These are phyloP conservation scores for Ploceus nigricollis DNA, from an alignment of 2,113 vertebrate species.

Conservation along the genomic window DNA sequence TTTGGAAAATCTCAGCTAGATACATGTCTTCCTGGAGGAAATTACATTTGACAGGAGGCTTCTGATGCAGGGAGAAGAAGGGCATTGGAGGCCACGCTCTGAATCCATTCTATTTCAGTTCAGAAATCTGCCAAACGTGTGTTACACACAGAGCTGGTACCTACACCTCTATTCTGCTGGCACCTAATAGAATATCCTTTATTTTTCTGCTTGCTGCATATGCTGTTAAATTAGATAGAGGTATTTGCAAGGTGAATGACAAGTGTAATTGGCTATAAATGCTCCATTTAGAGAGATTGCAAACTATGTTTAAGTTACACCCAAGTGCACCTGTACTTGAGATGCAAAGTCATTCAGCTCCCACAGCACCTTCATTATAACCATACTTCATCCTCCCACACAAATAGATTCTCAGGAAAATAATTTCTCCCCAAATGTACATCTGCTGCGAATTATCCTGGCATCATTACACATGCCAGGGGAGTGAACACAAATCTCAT, in stretches of 20 bases:
- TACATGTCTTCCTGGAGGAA: background rate
- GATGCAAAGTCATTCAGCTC: constrained; percentile 58
- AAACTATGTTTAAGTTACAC: constrained; percentile 68
- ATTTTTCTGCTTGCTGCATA: constrained; percentile 37
- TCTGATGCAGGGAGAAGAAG: constrained; percentile 1
- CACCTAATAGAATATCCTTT: constrained; percentile 38
- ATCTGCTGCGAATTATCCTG: constrained; percentile 48
- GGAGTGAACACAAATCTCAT: constrained; percentile 21
- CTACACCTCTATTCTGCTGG: constrained; percentile 12
- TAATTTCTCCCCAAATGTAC: constrained; percentile 62
- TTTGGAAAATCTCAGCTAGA: constrained; percentile 37
- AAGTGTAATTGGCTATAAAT: constrained; percentile 66
- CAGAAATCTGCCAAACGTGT: constrained; percentile 5
- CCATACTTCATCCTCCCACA: constrained; percentile 61
- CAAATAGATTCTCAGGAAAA: constrained; percentile 56
- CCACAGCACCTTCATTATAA: constrained; percentile 53
- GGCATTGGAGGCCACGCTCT: background rate
- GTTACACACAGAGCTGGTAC: background rate
- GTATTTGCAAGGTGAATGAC: constrained; percentile 63
- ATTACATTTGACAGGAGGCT: constrained; percentile 44
- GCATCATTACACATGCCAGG: constrained; percentile 44
- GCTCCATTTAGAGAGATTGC: constrained; percentile 61
- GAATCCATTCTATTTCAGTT: background rate
- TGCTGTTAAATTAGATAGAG: constrained; percentile 47
- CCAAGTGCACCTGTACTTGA: constrained; percentile 64